Base-by-base conservation (phyloP, 1,140 invertebrate species). In the Eupristina koningsbergeri region DNA sequence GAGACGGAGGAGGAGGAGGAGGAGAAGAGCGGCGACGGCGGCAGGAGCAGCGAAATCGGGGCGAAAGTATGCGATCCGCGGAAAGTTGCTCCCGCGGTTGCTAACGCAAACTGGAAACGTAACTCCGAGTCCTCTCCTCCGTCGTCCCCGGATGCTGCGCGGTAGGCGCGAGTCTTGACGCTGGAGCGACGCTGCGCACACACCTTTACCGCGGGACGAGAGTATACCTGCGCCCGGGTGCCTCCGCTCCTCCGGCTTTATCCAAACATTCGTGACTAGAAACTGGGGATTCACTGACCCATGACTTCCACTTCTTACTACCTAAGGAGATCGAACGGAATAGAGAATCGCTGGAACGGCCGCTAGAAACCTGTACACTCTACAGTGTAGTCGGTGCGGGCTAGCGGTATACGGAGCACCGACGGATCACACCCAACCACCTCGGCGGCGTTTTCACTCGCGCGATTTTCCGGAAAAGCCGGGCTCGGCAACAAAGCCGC, bases 211-310 rank as follows among this genome's bases (percentile, higher is more conserved):
- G n/a, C n/a, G n/a, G n/a, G n/a, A n/a, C n/a, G n/a, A n/a, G n/a
- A 78, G 67, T 50, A 77, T 81, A 45, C 76, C 85, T 82, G 64
- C 84, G 74, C 81, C 81, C 29, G 50, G 58, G 80, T 76, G 81
- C 77, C n/a, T n/a, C n/a, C n/a, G n/a, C n/a, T n/a, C n/a, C n/a
- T n/a, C n/a, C n/a, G n/a, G 83, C 86, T 86, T 74, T 86, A 87
- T 86, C 85, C 85, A 85, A 85, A 86, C 86, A 91, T 90, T 91
- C 90, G 91, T 91, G 90, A 90, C 90, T 91, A 89, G 88, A 87
- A 90, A 91, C 89, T 88, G 88, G 39, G 89, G 89, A 91, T 89
- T 90, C 90, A 88, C 88, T 91, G 90, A 91, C 90, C 90, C 91
- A 89, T 91, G 91, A 91, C 91, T 74, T 75, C 45, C 39, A 73